Evolutionary conservation across 2,888 invertebrate genomes (phyloP), one percentile per base, ranked within the genome.

Genomic region (Parthenolecanium corni): DNA sequence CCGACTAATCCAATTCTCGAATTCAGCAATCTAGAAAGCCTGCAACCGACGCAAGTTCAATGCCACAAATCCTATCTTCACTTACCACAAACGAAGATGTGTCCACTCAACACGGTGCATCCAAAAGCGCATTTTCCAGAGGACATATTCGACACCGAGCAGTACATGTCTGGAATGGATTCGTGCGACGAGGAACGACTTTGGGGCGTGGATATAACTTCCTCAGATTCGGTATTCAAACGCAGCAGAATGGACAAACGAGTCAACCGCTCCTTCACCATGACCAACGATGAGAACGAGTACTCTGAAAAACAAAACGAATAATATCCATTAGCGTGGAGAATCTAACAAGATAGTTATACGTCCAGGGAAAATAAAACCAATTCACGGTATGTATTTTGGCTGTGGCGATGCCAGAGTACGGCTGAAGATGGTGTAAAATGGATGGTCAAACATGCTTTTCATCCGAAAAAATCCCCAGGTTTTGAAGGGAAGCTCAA

Each of bases 91-190:
- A 86, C 88, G 67, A 90, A 75, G 52, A 91, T 78, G 54, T 81
- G 81, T 51, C 82, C 82, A 68, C 81, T 79, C 64, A 86, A 75
- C 71, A 82, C 82, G 44, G 83, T 85, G 65, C 85, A 81, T 62
- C 89, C 90, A 63, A 83, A 81, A 56, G 87, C 84, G 75, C 88
- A 86, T 67, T 89, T 80, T 49, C 82, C 80, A 53, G 78, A 78
- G 49, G 78, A 78, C 83, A 84, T 84, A 63, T 79, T 77, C 23
- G 82, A 79, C 66, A 79, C 71, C 20, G 78, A 76, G 68, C 78
- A 78, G 71, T 80, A 81, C 42, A 78, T 70, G 69, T 81, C 80
- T 0, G 79, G 79, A 68, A 66, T 69, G 11, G 67, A 67, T 20
- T 67, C 67, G 57, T 65, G 68, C n/a, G 65, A 65, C 52, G 44